Base-by-base conservation (phyloP, 1,140 invertebrate genomes). In the Trachymyrmex cornetzi region DNA sequence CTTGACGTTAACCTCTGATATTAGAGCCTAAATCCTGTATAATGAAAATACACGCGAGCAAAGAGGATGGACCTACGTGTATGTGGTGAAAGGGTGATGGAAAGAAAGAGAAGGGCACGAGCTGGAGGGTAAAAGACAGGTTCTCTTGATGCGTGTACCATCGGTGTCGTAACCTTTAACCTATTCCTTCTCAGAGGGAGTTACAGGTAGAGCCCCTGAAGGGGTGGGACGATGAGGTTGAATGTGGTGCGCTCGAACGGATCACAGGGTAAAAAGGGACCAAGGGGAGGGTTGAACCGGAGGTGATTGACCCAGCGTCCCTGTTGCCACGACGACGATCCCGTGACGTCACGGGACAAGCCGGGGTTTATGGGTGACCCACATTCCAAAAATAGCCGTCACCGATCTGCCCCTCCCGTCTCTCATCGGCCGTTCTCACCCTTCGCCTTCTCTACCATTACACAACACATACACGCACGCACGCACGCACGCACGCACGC, bases 331-430 rank as follows among this genome's bases (percentile, higher is more conserved):
- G 93, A 93, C 93, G 87, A 93, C 92, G 89, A 91, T 94, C 93
- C 93, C 77, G 93, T 95, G 94, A 95, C 94, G 95, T 95, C 95
- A 95, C 94, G 93, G 94, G 94, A 92, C 90, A 88, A 92, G 75
- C 89, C 85, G 86, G 88, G 91, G 92, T 93, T 93, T 93, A 93
- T 93, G 89, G 93, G 93, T 93, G 92, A 93, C 93, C 93, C 75
- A 93, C 88, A 93, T 93, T 93, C 93, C 72, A 93, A 93, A 93
- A 92, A 93, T 93, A 93, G 91, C 91, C 88, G 88, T 89, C 87
- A 85, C 84, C 92, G 87, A 93, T 88, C 90, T 89, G 85, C 85
- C 86, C 86, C 85, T 59, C 63, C 74, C 79, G 64, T 66, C 19
- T 61, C 27, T 61, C 61, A 57, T 61, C 44, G 48, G 38, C 27